phyloP scores from a whole-genome alignment of 2,797 vertebrate genomes.

The Buphagus erythrorhynchus region DNA sequence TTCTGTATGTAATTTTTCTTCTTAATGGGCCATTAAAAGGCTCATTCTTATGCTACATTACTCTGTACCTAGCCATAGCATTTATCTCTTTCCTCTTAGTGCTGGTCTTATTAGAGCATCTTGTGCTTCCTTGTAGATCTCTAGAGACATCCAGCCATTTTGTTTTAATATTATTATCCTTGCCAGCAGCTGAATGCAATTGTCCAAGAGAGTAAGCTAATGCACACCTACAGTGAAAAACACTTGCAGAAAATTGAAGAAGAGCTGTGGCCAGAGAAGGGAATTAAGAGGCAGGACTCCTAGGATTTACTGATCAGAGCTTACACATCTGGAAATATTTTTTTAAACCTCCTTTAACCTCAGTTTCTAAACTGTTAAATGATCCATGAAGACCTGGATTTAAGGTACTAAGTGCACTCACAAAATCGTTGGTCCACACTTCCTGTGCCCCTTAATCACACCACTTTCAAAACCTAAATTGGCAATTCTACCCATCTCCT shows the following conservation, averaged over 20 bases:
- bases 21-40: constrained; percentile 5
- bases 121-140: neutral
- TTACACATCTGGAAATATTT: neutral
- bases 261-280: neutral
- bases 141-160: neutral
- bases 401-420: neutral
- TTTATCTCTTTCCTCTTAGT: neutral
- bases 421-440: neutral
- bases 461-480: neutral
- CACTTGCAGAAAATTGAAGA: neutral
- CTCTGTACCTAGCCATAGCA: neutral
- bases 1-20: neutral
- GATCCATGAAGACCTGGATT: neutral
- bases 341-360: neutral
- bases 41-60: neutral
- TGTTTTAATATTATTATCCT: neutral
- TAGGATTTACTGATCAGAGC: neutral
- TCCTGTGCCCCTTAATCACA: neutral
- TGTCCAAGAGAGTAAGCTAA: neutral
- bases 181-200: neutral
- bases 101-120: neutral
- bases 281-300: neutral
- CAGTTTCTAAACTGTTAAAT: neutral
- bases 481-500: neutral
- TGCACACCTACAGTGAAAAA: neutral